These are phyloP conservation scores for Andricus quercusramuli DNA, from an alignment of 2,888 invertebrate species.

Conservation along the genomic window DNA sequence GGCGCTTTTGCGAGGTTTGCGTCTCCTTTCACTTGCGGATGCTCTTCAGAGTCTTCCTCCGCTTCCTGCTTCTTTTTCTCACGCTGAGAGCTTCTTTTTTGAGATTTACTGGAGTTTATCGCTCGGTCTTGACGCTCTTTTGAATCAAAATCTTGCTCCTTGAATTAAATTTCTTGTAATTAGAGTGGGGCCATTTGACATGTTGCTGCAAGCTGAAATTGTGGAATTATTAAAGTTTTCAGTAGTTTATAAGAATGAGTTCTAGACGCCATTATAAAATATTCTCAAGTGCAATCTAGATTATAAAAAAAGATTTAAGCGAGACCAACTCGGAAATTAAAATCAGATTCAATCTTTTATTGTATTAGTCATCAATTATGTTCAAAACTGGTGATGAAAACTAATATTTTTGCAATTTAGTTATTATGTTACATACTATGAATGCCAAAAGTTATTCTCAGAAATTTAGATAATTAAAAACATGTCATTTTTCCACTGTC, in stretches of 20 bases:
- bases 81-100: constrained; percentile 51
- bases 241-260: neutral
- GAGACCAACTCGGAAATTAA: too few species aligned
- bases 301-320: neutral
- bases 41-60: constrained; percentile 41
- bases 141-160: neutral
- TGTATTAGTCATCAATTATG: too few species aligned
- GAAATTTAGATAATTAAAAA: too few species aligned
- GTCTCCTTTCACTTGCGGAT: constrained; percentile 42
- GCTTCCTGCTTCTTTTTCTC: constrained; percentile 40
- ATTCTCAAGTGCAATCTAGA: neutral
- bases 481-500: too few species aligned
- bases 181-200: neutral
- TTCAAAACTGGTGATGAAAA: too few species aligned
- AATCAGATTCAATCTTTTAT: too few species aligned
- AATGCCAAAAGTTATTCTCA: too few species aligned
- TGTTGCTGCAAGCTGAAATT: neutral
- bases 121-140: constrained; percentile 35
- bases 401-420: too few species aligned
- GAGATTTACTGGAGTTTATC: constrained; percentile 35
- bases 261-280: neutral
- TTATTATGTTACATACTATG: too few species aligned
- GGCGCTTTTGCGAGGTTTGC: constrained; percentile 41
- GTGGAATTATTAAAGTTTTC: neutral
- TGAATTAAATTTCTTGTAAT: constrained; percentile 3